These are phyloP conservation scores for Carollia perspicillata DNA, from an alignment of 2,113 vertebrate genomes.

Conservation along the genomic window DNA sequence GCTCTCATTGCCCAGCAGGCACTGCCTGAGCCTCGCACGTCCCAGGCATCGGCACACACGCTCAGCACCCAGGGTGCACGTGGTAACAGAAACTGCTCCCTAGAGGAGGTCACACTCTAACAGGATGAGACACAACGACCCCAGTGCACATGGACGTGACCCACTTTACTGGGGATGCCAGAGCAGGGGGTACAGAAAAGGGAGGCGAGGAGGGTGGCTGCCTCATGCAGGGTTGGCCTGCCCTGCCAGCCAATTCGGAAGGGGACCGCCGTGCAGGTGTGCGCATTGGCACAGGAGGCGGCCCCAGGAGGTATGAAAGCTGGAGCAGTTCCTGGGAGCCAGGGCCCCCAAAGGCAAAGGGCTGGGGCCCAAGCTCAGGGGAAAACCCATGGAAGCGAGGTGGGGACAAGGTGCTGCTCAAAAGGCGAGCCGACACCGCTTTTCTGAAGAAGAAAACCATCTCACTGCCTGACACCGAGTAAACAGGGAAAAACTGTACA, in stretches of 20 bases:
- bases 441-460: background rate
- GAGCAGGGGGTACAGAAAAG: background rate
- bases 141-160: background rate
- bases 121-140: background rate
- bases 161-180: background rate
- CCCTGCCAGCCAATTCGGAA: background rate
- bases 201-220: background rate
- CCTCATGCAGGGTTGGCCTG: background rate
- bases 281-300: too few relatives aligned
- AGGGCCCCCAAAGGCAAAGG: background rate
- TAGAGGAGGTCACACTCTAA: background rate
- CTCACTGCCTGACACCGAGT: background rate
- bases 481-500: background rate
- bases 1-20: background rate
- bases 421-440: background rate
- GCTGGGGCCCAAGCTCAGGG: background rate
- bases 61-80: background rate
- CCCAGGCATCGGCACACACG: background rate
- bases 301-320: background rate
- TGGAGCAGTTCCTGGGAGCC: background rate
- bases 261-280: background rate
- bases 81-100: background rate
- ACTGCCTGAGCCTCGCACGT: background rate
- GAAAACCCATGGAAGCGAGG: fast-evolving
- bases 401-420: too few relatives aligned